Conservation (phyloP, 2,888 invertebrate species). For the Lasioglossum figueresi region DNA sequence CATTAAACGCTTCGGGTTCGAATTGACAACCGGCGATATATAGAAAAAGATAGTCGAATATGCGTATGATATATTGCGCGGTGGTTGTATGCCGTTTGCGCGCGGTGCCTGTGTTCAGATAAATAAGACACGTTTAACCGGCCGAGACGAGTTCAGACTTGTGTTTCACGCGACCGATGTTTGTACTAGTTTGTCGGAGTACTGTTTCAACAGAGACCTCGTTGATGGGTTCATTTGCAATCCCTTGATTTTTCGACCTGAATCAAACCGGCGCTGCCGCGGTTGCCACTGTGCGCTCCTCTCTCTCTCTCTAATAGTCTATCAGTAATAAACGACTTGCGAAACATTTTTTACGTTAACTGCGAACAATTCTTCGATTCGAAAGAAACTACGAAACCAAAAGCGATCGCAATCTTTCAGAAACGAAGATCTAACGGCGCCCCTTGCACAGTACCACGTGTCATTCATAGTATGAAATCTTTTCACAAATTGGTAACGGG, state of each 20-base stretch:
- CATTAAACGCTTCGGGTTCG: conserved; percentile 31
- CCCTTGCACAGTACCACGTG: not conserved
- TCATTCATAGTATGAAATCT: not conserved
- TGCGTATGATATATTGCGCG: conserved; percentile 54
- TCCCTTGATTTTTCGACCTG: conserved; percentile 32
- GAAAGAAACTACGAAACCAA: not conserved
- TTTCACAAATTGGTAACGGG: conserved; percentile 16
- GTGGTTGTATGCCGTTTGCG: conserved; percentile 34
- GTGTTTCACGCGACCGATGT: conserved; percentile 50
- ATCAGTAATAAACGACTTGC: conserved; percentile 6
- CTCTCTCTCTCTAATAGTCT: too few relatives aligned
- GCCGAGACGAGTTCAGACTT: conserved; percentile 57
- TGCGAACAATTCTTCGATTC: not conserved
- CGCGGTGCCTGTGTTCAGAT: conserved; percentile 54
- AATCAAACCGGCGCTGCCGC: conserved; percentile 19
- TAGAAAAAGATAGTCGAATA: conserved; percentile 53
- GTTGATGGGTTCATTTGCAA: conserved; percentile 61
- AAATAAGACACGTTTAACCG: conserved; percentile 61
- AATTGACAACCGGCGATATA: conserved; percentile 48
- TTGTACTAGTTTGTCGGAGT: conserved; percentile 48
- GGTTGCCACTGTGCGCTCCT: conserved; percentile 1
- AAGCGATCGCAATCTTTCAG: not conserved
- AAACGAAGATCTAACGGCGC: not conserved
- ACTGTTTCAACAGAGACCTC: conserved; percentile 35
- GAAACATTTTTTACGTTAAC: conserved; percentile 11